Base-by-base conservation (phyloP, 2,113 vertebrate genomes). In the Urocynchramus pylzowi region DNA sequence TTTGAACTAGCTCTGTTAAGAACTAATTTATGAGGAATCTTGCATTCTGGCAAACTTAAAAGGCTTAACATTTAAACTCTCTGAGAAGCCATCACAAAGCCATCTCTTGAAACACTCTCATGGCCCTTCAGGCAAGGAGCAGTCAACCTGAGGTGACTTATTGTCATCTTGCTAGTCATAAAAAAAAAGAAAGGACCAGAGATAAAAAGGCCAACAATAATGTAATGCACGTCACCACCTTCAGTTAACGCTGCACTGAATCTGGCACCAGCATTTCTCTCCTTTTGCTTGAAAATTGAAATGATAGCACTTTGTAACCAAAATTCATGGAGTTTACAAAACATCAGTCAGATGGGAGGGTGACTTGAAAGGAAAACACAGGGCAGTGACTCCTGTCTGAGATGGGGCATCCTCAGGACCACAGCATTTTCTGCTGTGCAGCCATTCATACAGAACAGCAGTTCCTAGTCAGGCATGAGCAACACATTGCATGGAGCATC, bases 71-170 rank as follows among this genome's bases (percentile, higher is more conserved):
- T 60, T 87, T 42, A 80, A 69, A 30, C 44, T 63, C 24, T 35
- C 56, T 67, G 20, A 33, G 27, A 87, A 17, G 35, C 31, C 68
- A 73, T 56, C 63, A 64, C 39, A 59, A 17, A 87, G 17, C 13
- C 42, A 63, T 90, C 47, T 73, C 71, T 63, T 54, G 45, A 77
- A 80, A 70, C 9, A 35, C 11, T 44, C 37, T 37, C n/a, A 59
- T 8, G 16, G 54, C 47, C 56, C 52, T 91, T 67, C 79, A 88
- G 59, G 82, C 59, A 94, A 86, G 33, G 33, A 80, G 24, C 59
- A 92, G 75, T n/a, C 78, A 95, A 6, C 35, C 22, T 91, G 39
- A 86, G 31, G 30, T 81, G 73, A 89, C n/a, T 80, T 94, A 74
- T 0, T 93, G 50, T 59, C 84, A 90, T 31, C 44, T 63, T 70